Base-by-base conservation (phyloP, 1,140 invertebrate species). In the Eciton burchellii region DNA sequence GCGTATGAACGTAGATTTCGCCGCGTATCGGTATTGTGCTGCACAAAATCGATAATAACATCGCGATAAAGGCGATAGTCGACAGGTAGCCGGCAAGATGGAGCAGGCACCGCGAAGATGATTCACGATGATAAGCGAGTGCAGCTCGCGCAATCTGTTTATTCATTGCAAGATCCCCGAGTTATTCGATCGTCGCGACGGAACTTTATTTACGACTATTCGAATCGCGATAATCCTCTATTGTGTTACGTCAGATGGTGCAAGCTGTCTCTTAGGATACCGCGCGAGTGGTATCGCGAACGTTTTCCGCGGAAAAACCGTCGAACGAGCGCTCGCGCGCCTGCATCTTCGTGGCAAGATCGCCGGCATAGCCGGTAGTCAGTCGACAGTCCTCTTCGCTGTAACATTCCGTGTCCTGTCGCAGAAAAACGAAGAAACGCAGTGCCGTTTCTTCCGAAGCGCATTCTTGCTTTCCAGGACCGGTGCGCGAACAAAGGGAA, bases 71-170 rank as follows among this genome's bases (percentile, higher is more conserved):
- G 14, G 70, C 57, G 63, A 66, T 83, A 79, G n/a, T 47, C 45
- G 45, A 71, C 72, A 73, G 26, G 84, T 79, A 86, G 84, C 81
- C 19, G 57, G 73, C 35, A 52, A 54, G 62, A 43, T 60, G 52
- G 21, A 57, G 77, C 54, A 83, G 77, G 82, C 88, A 85, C 85
- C 85, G 72, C 57, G 56, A 45, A 73, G 26, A 85, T 90, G 88
- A 90, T 62, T 90, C 88, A 89, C 60, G 21, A 8, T 35, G 86
- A 89, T 89, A 90, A 89, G 57, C 52, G n/a, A 89, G 52, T 56
- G n/a, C 12, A 43, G 16, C 21, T 35, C 56, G 57, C 45, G 41
- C 24, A 45, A 52, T 76, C 29, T 6, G 21, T 71, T 74, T 52
- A 43, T 57, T 63, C 19, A 29, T 66, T 60, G n/a, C n/a, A n/a